Conservation (phyloP, 1,140 invertebrate genomes). For the Drosophila grimshawi region DNA sequence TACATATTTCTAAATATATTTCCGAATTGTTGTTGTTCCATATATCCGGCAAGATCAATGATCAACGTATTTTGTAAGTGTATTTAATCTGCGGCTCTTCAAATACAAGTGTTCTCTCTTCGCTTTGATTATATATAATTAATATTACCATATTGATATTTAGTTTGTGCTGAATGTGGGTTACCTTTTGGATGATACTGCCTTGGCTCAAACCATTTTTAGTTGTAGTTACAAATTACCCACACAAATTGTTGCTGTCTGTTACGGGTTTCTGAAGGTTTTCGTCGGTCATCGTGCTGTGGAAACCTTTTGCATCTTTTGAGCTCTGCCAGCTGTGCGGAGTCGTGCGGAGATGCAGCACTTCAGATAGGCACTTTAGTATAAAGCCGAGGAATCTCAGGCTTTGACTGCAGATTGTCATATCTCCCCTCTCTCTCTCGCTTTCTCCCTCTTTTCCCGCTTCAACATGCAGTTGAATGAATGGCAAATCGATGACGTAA, state of each 20-base stretch:
- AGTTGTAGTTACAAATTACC: slow-evolving; percentile 38
- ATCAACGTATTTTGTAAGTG: background rate
- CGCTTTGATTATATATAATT: background rate
- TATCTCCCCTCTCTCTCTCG: background rate
- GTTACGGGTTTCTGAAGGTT: slow-evolving; percentile 57
- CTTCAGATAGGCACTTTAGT: slow-evolving; percentile 47
- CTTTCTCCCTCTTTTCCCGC: background rate
- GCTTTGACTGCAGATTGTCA: slow-evolving; percentile 30
- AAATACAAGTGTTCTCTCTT: background rate
- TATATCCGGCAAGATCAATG: background rate
- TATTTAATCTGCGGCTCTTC: background rate
- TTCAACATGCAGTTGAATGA: slow-evolving; percentile 30
- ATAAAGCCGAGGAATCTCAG: slow-evolving; percentile 20
- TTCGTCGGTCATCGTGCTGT: slow-evolving; percentile 20
- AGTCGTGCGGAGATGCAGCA: slow-evolving; percentile 66
- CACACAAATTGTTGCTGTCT: slow-evolving; percentile 33
- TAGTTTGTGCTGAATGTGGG: background rate
- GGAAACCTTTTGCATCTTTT: slow-evolving; percentile 60
- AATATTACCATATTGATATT: background rate
- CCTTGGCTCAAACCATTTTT: slow-evolving; percentile 37
- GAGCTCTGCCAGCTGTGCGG: slow-evolving; percentile 34
- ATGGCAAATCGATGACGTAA: slow-evolving; percentile 58
- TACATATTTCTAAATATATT: too few species aligned
- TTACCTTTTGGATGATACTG: slow-evolving; percentile 39
- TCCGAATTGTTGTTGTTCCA: too few species aligned